Evolutionary conservation across 2,113 vertebrate genomes (phyloP).

Genomic region (Sorex araneus): DNA sequence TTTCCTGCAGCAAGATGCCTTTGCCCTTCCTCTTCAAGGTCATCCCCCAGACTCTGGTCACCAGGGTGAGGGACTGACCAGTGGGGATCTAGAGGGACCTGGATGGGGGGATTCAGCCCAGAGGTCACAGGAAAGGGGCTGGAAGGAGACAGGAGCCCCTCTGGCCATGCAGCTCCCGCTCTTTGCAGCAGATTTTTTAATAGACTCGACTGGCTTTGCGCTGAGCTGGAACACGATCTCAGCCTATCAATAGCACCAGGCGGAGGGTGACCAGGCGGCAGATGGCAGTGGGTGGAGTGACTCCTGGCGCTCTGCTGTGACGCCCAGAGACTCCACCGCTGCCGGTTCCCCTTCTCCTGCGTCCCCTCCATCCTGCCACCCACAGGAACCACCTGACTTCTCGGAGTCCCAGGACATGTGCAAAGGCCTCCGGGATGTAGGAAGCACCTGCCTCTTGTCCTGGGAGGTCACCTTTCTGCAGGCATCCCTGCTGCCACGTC

Average conservation of each 20-base stretch:
- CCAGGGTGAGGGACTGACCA: too few species aligned
- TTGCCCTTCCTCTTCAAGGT: background rate
- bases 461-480: background rate
- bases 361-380: background rate
- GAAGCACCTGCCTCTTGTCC: background rate
- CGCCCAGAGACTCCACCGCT: background rate
- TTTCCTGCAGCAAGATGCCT: background rate
- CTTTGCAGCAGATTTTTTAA: background rate
- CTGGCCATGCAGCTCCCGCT: background rate
- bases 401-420: background rate
- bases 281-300: conserved; percentile 15
- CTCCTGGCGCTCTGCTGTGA: background rate
- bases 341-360: background rate
- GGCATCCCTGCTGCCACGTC: background rate
- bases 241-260: conserved; percentile 68
- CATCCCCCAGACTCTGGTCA: background rate
- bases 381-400: background rate
- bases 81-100: too few species aligned
- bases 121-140: background rate
- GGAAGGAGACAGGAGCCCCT: background rate
- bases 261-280: conserved; percentile 56
- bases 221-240: conserved; percentile 29
- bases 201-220: background rate
- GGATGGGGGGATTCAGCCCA: too few species aligned
- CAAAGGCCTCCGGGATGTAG: background rate